Conservation (phyloP, 2,797 vertebrate genomes). For the Tauraco hartlaubi region DNA sequence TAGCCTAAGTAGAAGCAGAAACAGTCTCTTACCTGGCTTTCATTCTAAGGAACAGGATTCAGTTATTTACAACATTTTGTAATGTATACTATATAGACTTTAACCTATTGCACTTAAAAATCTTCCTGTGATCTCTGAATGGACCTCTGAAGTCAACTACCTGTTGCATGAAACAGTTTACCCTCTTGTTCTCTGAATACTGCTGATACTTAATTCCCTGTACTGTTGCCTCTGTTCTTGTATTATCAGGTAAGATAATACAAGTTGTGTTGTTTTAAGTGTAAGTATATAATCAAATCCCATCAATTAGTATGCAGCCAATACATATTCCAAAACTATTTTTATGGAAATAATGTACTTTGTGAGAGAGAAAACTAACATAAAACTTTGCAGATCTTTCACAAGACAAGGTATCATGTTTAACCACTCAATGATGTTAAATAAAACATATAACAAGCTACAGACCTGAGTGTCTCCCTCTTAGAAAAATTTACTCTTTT, state of each 20-base stretch:
- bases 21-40: neutral
- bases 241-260: neutral
- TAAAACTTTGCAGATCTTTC: neutral
- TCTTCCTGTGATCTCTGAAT: neutral
- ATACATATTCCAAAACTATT: neutral
- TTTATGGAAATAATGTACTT: neutral
- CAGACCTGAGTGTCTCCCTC: neutral
- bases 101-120: neutral
- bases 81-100: neutral
- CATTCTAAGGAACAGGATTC: neutral
- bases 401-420: neutral
- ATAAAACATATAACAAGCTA: neutral
- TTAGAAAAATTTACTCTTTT: neutral
- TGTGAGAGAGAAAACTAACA: neutral
- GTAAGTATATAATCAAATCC: neutral
- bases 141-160: neutral
- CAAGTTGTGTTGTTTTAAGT: neutral
- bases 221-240: neutral
- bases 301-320: neutral
- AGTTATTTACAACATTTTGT: neutral
- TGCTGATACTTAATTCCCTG: neutral
- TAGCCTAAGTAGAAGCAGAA: neutral
- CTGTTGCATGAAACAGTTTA: neutral
- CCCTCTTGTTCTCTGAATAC: neutral
- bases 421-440: neutral